A percentile compares a stretch with the other conserved stretches of the same genome.
phyloP scores from a whole-genome alignment of 2,113 vertebrate genomes.

The Speoplatyrhinus poulsoni region DNA sequence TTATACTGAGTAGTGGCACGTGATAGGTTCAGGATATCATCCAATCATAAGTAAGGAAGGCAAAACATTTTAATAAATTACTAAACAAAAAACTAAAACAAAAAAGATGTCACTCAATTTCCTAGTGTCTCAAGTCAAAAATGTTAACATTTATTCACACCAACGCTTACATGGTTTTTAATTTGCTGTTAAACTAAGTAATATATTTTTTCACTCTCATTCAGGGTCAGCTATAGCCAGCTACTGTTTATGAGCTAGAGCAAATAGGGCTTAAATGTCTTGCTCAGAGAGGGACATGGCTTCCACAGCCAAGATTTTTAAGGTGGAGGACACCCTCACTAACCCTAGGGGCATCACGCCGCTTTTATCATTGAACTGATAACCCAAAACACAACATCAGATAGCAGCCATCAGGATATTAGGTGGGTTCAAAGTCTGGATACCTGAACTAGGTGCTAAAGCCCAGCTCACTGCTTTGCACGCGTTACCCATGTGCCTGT shows the following conservation, averaged over 20 bases:
- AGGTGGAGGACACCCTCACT: too few relatives aligned
- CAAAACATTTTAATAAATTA: background rate
- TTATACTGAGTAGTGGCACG: conserved; percentile 31
- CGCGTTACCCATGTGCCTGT: too few relatives aligned
- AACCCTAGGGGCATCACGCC: background rate
- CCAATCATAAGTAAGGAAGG: conserved; percentile 49
- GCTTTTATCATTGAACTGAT: background rate
- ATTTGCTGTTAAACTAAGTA: too few relatives aligned
- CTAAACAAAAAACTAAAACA: background rate
- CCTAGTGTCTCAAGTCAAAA: too few relatives aligned
- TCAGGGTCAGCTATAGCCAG: too few relatives aligned
- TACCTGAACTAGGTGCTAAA: background rate
- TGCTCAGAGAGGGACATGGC: too few relatives aligned
- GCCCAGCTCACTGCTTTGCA: background rate
- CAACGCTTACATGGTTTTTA: too few relatives aligned
- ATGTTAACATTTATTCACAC: too few relatives aligned
- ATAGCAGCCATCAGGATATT: background rate
- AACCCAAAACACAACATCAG: background rate
- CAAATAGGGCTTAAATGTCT: too few relatives aligned
- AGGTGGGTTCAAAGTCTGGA: conserved; percentile 28
- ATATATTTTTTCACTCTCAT: too few relatives aligned
- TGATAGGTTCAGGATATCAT: conserved; percentile 35
- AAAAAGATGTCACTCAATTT: background rate
- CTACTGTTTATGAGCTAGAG: too few relatives aligned
- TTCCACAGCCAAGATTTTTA: too few relatives aligned